Evolutionary conservation across 2,888 invertebrate genomes (phyloP), one percentile per base, ranked within the genome.

Genomic region (Bhutanitis thaidina): DNA sequence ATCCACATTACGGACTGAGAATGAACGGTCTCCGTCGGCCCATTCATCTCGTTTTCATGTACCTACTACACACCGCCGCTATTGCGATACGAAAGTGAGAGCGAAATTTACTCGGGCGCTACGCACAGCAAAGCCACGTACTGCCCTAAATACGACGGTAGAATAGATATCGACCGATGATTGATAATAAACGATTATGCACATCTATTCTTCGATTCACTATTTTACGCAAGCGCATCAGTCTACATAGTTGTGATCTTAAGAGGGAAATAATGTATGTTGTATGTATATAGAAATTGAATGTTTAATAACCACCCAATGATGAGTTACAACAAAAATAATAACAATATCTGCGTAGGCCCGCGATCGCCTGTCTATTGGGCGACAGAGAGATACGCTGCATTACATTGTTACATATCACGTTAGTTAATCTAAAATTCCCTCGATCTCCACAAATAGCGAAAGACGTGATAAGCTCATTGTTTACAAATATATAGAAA

Each of bases 11-110:
- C 82, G 72, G 76, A 72, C 75, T 80, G 74, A 72, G 80, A 85
- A 83, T 75, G 79, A 83, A 84, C 84, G 79, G 79, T 74, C 82
- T 80, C 80, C 74, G 81, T 73, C 80, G 78, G 67, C 75, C 82
- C 87, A 88, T 88, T 89, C 88, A 88, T 87, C 87, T 88, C 86
- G 84, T 86, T 88, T 86, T 83, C 84, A 83, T 86, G 83, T 85
- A 83, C 80, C 46, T 46, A n/a, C n/a, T n/a, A 52, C 46, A 79
- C 74, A 77, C 72, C 74, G 64, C 68, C 69, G 78, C 80, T 84
- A 77, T 83, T 83, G 81, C 84, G 76, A 80, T 82, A 74, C 81
- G 88, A 89, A 88, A 87, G 88, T 80, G 88, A 88, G 84, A 88
- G 88, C 81, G 78, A 77, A 84, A 81, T 86, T 84, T 79, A 77